Percentiles rank a stretch among this genome's conserved stretches.
Conservation (phyloP, 2,797 vertebrate species). For the Gorsachius magnificus region DNA sequence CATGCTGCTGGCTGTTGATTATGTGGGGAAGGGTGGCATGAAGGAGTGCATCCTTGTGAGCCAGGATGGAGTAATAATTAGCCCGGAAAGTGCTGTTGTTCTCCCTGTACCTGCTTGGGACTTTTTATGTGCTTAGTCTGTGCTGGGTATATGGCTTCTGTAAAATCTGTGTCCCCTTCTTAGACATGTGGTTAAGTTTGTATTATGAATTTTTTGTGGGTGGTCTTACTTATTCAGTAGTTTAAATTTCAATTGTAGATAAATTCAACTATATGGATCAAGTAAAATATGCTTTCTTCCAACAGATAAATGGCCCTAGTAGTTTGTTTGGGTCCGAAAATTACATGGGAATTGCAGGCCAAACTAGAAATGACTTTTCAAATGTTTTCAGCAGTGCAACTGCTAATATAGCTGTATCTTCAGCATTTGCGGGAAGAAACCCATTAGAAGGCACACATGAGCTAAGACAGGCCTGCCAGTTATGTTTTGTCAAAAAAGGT, state of each 20-base stretch:
- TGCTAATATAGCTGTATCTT: conserved; percentile 50
- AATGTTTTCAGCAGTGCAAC: conserved; percentile 75
- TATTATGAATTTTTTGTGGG: background rate
- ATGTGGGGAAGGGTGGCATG: background rate
- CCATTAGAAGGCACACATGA: conserved; percentile 94
- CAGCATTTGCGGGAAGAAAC: conserved; percentile 78
- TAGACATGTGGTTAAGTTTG: background rate
- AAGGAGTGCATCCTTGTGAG: background rate
- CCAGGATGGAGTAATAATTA: background rate
- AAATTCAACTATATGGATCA: background rate
- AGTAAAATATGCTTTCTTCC: conserved; percentile 31
- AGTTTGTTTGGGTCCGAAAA: conserved; percentile 79
- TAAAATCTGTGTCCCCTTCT: background rate
- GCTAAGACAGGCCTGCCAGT: conserved; percentile 90
- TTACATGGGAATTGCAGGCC: conserved; percentile 84
- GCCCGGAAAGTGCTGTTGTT: background rate
- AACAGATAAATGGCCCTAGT: conserved; percentile 83
- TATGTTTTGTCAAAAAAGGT: conserved; percentile 92
- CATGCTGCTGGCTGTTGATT: background rate
- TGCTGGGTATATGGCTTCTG: background rate
- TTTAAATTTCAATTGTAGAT: background rate
- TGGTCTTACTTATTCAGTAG: background rate
- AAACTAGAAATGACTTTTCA: conserved; percentile 79
- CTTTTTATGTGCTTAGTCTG: background rate
- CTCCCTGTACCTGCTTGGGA: background rate